A percentile compares a stretch with the other conserved stretches of the same genome.
Conservation (phyloP, 2,888 invertebrate genomes). For the Acleris emargana region DNA sequence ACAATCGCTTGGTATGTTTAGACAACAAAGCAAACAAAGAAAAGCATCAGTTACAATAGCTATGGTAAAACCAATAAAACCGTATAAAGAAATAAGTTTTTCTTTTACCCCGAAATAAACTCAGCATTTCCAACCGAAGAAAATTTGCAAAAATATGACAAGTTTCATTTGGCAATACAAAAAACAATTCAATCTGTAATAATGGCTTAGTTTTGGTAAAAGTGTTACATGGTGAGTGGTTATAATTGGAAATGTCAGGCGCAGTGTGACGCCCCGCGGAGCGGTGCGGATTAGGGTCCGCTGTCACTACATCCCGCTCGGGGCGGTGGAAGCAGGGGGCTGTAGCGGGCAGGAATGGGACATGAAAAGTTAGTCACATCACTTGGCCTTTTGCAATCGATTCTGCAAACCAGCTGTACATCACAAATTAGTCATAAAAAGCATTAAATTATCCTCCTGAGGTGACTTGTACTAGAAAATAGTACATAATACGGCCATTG, state of each 20-base stretch:
- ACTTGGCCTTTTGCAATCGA: no score
- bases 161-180: slow-evolving; percentile 46
- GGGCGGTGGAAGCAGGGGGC: slow-evolving; percentile 39
- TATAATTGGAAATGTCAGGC: slow-evolving; percentile 75
- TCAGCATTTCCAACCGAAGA: slow-evolving; percentile 22
- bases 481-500: no score
- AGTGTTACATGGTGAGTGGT: slow-evolving; percentile 75
- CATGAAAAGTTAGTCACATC: not conserved
- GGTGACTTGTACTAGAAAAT: no score
- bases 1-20: no score
- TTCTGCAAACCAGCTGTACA: no score
- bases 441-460: no score
- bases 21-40: no score
- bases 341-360: slow-evolving; percentile 36
- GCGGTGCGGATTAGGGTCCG: slow-evolving; percentile 70
- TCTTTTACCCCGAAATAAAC: not conserved
- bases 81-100: not conserved
- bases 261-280: slow-evolving; percentile 73
- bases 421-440: no score
- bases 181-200: slow-evolving; percentile 55
- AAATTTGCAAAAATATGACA: slow-evolving; percentile 49
- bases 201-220: slow-evolving; percentile 60
- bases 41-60: no score
- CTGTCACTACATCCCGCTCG: slow-evolving; percentile 65
- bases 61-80: not conserved